Evolutionary conservation across 1,140 invertebrate genomes (phyloP), one percentile per base, ranked within the genome.

Genomic region (Drosophila orosa): DNA sequence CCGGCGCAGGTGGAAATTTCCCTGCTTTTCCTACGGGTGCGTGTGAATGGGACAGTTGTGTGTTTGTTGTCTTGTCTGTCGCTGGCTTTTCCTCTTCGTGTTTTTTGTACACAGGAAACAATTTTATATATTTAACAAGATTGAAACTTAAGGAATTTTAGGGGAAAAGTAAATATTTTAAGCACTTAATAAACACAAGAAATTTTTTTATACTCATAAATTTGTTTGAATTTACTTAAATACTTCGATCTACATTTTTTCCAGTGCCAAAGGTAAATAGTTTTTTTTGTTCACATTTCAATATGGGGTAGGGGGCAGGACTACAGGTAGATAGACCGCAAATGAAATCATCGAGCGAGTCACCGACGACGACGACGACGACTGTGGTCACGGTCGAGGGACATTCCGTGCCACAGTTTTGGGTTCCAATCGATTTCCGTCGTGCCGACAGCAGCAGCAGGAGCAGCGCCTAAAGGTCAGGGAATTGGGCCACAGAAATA

Each of bases 331-430:
- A 61, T 60, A 74, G 83, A 58, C 68, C 65, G 69, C 82, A 86
- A 89, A 86, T 86, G 84, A 86, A 86, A 89, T 86, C 82, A 86
- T 86, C 82, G 82, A 74, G 67, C 65, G 33, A 56, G 57, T 56
- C 65, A 56, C 44, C 48, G 24, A 25, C 29, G 29, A 29, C 29
- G 7, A 29, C 29, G 29, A 24, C 44, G 24, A 48, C 25, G 45
- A 72, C 65, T 78, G 75, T 76, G 82, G 82, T 89, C 84, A 79
- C 80, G 84, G 80, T 78, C 81, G 81, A 78, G 42, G 74, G 81
- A 71, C 55, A 80, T 80, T 73, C 58, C 47, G 59, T 61, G 59
- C 58, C 61, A 39, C 25, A 68, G 74, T 59, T 66, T 83, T 79
- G 65, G 74, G 62, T 74, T 66, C 66, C 42, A 89, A 86, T 86